A percentile compares a stretch with the other conserved stretches of the same genome.
phyloP scores from a whole-genome alignment of 2,888 invertebrate species.

The Cyaniris semiargus region DNA sequence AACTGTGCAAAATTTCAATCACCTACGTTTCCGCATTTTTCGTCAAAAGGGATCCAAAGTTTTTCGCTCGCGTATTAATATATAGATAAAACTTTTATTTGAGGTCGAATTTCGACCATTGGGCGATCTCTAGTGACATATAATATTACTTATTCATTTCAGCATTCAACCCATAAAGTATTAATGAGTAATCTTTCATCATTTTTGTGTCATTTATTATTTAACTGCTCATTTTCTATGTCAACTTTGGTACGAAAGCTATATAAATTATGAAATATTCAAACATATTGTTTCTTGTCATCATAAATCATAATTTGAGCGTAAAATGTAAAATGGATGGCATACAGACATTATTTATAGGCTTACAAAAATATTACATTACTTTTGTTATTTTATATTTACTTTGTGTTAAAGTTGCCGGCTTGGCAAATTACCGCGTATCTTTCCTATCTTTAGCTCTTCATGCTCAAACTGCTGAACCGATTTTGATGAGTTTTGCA shows the following conservation, averaged over 20 bases:
- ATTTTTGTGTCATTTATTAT: neutral
- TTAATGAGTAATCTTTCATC: neutral
- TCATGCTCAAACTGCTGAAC: too few relatives aligned
- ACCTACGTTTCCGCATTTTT: too few relatives aligned
- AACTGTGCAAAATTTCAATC: too few relatives aligned
- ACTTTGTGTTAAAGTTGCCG: neutral
- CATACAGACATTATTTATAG: neutral
- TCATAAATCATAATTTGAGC: neutral
- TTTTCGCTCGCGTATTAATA: too few relatives aligned
- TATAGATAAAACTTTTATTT: too few relatives aligned
- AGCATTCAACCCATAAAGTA: neutral
- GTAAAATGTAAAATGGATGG: neutral
- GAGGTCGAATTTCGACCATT: too few relatives aligned
- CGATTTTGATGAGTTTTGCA: too few relatives aligned
- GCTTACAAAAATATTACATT: neutral
- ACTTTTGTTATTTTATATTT: neutral
- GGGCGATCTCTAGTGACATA: neutral
- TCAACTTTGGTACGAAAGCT: neutral
- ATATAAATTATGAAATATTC: neutral
- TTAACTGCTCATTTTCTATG: neutral
- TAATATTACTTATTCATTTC: neutral
- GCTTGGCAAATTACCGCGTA: neutral
- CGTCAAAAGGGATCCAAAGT: too few relatives aligned
- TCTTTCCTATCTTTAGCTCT: neutral
- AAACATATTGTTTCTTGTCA: neutral